Conservation (phyloP, 2,797 vertebrate species). For the Gambusia yucatana region DNA sequence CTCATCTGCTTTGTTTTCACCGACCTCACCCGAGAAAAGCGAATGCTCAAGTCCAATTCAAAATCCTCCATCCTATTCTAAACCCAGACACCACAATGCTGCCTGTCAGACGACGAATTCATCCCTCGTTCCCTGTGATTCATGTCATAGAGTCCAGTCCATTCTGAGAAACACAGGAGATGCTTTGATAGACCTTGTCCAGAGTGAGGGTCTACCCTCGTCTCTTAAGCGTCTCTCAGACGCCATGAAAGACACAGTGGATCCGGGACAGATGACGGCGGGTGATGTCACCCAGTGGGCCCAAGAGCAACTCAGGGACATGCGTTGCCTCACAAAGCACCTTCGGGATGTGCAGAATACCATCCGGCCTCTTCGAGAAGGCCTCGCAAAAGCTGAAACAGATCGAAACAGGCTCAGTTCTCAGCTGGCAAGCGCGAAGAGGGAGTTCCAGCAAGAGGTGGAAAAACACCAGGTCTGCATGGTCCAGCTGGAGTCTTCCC, state of each 20-base stretch:
- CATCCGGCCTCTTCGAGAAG: slow-evolving; percentile 79
- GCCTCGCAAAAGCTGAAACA: slow-evolving; percentile 70
- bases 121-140: slow-evolving; percentile 80
- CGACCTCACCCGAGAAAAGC: slow-evolving; percentile 34
- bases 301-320: slow-evolving; percentile 86
- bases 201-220: slow-evolving; percentile 88
- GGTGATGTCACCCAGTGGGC: slow-evolving; percentile 87
- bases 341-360: slow-evolving; percentile 82
- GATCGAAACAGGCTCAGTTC: slow-evolving; percentile 75
- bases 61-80: slow-evolving; percentile 9
- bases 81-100: slow-evolving; percentile 49
- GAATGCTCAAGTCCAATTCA: slow-evolving; percentile 5
- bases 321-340: slow-evolving; percentile 85
- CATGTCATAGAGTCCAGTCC: slow-evolving; percentile 81
- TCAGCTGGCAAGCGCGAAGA: slow-evolving; percentile 69
- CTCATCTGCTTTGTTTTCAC: slow-evolving; percentile 34
- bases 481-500: slow-evolving; percentile 73
- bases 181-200: slow-evolving; percentile 83
- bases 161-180: slow-evolving; percentile 82
- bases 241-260: slow-evolving; percentile 74
- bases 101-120: slow-evolving; percentile 80
- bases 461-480: slow-evolving; percentile 60
- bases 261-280: slow-evolving; percentile 78
- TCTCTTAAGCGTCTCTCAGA: slow-evolving; percentile 84
- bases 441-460: slow-evolving; percentile 72